Evolutionary conservation across 2,113 vertebrate species (phyloP).

Genomic region (Nothocercus julius): DNA sequence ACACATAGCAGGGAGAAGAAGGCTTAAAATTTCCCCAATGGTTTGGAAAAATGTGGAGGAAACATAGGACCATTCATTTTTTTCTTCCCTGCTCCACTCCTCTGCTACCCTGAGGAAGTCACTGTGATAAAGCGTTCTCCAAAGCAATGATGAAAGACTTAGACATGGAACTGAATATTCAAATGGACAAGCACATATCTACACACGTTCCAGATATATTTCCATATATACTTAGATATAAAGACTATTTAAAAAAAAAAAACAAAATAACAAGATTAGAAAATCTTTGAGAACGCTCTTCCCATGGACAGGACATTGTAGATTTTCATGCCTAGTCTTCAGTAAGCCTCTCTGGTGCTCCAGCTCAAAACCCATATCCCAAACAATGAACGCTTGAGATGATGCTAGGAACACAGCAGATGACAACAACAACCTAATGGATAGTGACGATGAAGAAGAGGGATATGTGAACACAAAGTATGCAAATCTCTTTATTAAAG

Average conservation of each 20-base stretch:
- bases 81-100: fast-evolving
- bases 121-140: neutral
- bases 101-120: neutral
- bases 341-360: neutral
- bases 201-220: neutral
- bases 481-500: neutral
- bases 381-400: neutral
- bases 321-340: neutral
- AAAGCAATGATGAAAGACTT: neutral
- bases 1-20: neutral
- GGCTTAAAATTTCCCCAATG: neutral
- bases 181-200: neutral
- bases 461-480: conserved; percentile 14
- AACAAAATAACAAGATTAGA: conserved; percentile 43
- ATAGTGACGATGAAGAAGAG: neutral
- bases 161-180: neutral
- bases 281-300: neutral
- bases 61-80: neutral
- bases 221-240: conserved; percentile 15
- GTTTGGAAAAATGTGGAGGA: neutral
- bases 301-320: neutral
- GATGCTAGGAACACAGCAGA: neutral
- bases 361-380: neutral
- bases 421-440: neutral
- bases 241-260: conserved; percentile 22